phyloP scores from a whole-genome alignment of 2,113 vertebrate species.

The Pseudorhombus dupliciocellatus region DNA sequence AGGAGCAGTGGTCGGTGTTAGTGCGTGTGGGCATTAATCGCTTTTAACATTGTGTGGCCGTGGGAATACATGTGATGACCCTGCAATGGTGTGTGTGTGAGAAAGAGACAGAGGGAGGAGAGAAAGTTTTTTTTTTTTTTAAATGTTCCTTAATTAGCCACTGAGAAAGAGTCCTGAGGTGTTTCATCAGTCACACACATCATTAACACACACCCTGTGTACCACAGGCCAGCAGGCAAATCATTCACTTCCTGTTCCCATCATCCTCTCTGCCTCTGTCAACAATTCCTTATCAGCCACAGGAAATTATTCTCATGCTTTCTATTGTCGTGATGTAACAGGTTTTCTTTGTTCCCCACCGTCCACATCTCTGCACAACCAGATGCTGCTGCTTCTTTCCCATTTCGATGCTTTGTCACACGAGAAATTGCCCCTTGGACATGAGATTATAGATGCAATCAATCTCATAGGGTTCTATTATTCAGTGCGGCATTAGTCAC shows the following conservation, averaged over 20 bases:
- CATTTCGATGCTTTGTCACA: background rate
- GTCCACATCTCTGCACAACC: slow-evolving; percentile 4
- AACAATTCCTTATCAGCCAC: slow-evolving; percentile 46
- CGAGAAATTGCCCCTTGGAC: background rate
- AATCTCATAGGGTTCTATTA: background rate
- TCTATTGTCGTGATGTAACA: slow-evolving; percentile 18
- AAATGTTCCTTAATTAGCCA: slow-evolving; percentile 39
- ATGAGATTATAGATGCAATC: background rate
- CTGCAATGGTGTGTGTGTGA: slow-evolving; percentile 5
- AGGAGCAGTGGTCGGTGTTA: background rate
- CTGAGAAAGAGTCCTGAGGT: slow-evolving; percentile 27
- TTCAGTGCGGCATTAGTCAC: background rate
- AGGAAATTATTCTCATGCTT: slow-evolving; percentile 37
- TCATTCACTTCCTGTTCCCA: slow-evolving; percentile 65
- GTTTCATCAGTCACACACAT: slow-evolving; percentile 30
- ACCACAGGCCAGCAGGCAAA: slow-evolving; percentile 35
- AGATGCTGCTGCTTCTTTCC: background rate
- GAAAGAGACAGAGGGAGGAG: background rate
- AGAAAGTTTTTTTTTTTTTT: background rate
- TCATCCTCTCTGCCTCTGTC: slow-evolving; percentile 54
- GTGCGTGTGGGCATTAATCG: slow-evolving; percentile 36
- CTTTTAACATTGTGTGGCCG: slow-evolving; percentile 26
- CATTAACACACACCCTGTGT: slow-evolving; percentile 15
- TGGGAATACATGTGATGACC: slow-evolving; percentile 36
- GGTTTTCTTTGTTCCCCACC: background rate